Conservation (phyloP, 2,113 vertebrate species). For the Leptosomus discolor region DNA sequence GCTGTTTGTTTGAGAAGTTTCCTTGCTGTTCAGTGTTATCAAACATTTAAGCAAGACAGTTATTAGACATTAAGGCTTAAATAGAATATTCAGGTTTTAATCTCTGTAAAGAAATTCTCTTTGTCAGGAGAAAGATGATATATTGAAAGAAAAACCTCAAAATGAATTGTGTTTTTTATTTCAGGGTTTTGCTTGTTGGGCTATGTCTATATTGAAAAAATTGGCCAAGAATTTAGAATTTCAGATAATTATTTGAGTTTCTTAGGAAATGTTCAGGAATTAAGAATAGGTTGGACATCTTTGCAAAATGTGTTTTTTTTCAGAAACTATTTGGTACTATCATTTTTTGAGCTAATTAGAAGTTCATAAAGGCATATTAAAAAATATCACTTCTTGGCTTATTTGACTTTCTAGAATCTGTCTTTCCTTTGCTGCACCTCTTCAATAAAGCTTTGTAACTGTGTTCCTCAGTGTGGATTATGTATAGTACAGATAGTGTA, state of each 20-base stretch:
- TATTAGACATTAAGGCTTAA: background rate
- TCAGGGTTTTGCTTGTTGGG: background rate
- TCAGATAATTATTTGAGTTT: background rate
- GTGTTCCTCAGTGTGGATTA: background rate
- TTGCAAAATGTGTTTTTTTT: background rate
- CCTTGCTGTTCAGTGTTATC: background rate
- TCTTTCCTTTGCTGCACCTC: background rate
- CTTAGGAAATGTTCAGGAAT: background rate
- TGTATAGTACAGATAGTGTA: background rate
- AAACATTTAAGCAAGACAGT: background rate
- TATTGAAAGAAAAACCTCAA: background rate
- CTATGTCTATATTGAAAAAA: background rate
- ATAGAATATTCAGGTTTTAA: background rate
- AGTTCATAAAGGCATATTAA: background rate
- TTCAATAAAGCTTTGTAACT: background rate
- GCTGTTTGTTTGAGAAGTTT: background rate
- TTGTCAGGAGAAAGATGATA: background rate
- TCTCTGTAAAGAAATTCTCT: background rate
- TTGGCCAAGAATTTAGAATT: background rate
- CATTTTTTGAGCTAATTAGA: background rate
- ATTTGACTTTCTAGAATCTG: background rate
- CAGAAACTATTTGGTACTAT: background rate
- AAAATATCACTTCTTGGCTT: background rate
- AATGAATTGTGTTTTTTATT: background rate
- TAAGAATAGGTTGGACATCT: background rate